Evolutionary conservation across 1,140 invertebrate genomes (phyloP).

Genomic region (Cherax quadricarinatus): DNA sequence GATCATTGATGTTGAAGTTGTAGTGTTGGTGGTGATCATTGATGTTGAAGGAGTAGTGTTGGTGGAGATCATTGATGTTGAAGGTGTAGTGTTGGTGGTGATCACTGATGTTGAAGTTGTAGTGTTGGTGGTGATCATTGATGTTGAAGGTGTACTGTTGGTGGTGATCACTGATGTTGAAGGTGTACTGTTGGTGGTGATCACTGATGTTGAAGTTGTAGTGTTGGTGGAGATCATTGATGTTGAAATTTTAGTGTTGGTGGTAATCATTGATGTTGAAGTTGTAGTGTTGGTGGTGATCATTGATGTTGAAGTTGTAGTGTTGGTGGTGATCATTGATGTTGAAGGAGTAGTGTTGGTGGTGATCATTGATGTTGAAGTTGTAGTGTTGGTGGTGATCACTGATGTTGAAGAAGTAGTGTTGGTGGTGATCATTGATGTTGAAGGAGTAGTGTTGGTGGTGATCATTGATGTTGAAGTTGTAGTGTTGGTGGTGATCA

Average conservation of each 20-base stretch:
- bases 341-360: neutral
- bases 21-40: neutral
- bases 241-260: neutral
- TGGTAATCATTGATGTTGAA: too few species aligned
- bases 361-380: neutral
- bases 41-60: neutral
- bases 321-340: neutral
- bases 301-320: neutral
- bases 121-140: neutral
- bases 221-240: neutral
- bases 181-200: neutral
- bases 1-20: neutral
- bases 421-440: neutral
- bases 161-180: too few species aligned
- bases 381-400: neutral
- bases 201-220: neutral
- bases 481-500: neutral
- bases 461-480: neutral
- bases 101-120: neutral
- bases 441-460: neutral
- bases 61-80: too few species aligned
- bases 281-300: neutral
- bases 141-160: neutral
- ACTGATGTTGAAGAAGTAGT: neutral
- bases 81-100: neutral